Base-by-base conservation (phyloP, 1,140 invertebrate species). In the Scaptodrosophila lebanonensis region DNA sequence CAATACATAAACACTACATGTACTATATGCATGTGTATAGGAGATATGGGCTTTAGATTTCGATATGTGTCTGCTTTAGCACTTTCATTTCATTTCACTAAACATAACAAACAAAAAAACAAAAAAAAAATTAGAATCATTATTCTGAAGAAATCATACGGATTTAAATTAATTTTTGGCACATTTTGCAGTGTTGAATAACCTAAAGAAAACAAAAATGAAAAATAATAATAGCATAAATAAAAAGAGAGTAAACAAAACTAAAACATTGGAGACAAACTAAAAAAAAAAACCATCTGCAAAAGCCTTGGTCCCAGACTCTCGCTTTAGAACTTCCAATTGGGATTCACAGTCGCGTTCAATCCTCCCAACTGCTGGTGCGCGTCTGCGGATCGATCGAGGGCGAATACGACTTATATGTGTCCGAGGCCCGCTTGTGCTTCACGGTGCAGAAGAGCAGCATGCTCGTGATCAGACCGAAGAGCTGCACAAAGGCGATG, bases 381-480 rank as follows among this genome's bases (percentile, higher is more conserved):
- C 75, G 72, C 75, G 79, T 85, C 63, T 85, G 70, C 9, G 75
- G 85, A 73, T 89, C 89, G 48, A 89, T 89, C 16, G 89, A 89
- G 0, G 90, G 90, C 49, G 91, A 90, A 79, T 91, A 92, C 16
- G 91, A 91, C 83, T 91, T 91, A 84, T 92, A 92, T 1, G 91
- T 91, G 66, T 91, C 90, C n/a, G 91, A 91, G 1, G 89, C 89
- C 18, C 90, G 88, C 85, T 92, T 93, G 73, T 93, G 91, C 58
- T 91, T 91, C 25, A 93, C 91, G 2, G 92, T 93, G 83, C 93
- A 94, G 70, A 94, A 93, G 1, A 94, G 82, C 27, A 94, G 88
- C 91, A 94, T 93, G 16, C 93, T 93, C 2, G 93, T 91, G 18
- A 94, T 91, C 32, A 94, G 87, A 1, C 93, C 93, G 72, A 94